A percentile compares a stretch with the other conserved stretches of the same genome.
phyloP scores from a whole-genome alignment of 2,797 vertebrate species.

The Eidolon dupreanum region DNA sequence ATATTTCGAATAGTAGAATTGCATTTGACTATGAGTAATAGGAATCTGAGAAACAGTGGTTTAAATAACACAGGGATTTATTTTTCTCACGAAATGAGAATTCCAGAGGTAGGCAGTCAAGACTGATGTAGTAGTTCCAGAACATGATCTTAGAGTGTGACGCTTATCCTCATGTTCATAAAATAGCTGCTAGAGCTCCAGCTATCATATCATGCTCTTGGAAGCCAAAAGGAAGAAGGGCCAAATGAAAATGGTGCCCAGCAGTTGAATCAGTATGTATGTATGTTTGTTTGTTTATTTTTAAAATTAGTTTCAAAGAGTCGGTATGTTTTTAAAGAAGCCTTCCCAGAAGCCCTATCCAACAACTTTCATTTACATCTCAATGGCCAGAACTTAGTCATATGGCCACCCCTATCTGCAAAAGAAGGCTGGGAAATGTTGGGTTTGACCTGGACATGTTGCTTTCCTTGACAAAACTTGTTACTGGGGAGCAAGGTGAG shows the following conservation, averaged over 20 bases:
- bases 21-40: conserved; percentile 46
- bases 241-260: background rate
- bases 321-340: background rate
- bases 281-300: too few relatives aligned
- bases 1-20: conserved; percentile 60
- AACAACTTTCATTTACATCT: background rate
- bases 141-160: background rate
- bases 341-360: background rate
- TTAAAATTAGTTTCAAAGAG: background rate
- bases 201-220: background rate
- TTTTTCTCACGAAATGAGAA: conserved; percentile 44
- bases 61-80: conserved; percentile 47
- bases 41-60: conserved; percentile 28
- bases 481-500: background rate
- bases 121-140: background rate
- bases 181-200: background rate
- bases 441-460: background rate
- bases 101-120: background rate
- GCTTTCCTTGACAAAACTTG: conserved; percentile 6
- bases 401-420: background rate
- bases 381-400: background rate
- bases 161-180: background rate
- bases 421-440: background rate
- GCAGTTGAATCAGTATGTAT: background rate
- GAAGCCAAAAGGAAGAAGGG: background rate